Conservation (phyloP, 2,797 vertebrate genomes). For the Sebastes reedi region DNA sequence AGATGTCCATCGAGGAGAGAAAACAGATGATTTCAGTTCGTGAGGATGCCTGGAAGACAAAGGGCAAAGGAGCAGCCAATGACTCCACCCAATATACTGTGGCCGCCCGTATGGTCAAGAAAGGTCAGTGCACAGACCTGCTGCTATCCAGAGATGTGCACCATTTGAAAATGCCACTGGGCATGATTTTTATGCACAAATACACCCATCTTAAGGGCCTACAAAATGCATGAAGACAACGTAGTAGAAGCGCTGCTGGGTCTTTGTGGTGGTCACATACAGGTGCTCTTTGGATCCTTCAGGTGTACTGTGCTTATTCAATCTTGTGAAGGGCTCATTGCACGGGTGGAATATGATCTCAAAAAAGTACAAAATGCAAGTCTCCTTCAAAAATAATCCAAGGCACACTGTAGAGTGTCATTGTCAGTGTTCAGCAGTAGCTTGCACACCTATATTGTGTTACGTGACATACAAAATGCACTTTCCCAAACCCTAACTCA, state of each 20-base stretch:
- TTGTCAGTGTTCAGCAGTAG: no score
- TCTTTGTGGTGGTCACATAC: no score
- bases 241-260: no score
- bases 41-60: constrained; percentile 94
- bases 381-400: no score
- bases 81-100: constrained; percentile 97
- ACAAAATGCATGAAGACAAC: background rate
- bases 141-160: background rate
- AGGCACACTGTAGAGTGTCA: no score
- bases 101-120: constrained; percentile 96
- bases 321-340: no score
- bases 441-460: no score
- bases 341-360: no score
- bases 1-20: constrained; percentile 96
- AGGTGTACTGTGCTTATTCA: no score
- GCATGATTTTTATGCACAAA: background rate
- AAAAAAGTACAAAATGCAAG: no score
- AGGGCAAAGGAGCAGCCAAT: constrained; percentile 92
- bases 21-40: constrained; percentile 93
- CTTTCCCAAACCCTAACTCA: background rate
- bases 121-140: constrained; percentile 84
- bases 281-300: no score
- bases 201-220: background rate
- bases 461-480: no score
- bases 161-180: background rate